phyloP scores from a whole-genome alignment of 1,140 invertebrate genomes.

The Theocolax elegans region DNA sequence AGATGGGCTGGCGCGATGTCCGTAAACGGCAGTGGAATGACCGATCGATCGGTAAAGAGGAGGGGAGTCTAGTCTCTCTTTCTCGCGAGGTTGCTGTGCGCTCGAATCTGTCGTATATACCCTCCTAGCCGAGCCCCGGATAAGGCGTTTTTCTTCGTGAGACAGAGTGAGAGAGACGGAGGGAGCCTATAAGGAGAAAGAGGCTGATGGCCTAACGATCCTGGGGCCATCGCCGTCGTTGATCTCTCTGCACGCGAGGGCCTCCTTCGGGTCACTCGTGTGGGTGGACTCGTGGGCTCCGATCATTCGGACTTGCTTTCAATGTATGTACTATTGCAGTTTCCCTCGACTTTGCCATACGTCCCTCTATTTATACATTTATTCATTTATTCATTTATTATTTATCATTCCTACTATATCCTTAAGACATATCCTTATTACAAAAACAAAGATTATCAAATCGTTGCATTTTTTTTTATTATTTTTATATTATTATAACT shows the following conservation, averaged over 20 bases:
- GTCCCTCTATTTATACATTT: too few relatives aligned
- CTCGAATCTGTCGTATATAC: background rate
- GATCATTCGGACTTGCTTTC: too few relatives aligned
- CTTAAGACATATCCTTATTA: too few relatives aligned
- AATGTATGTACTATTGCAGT: too few relatives aligned
- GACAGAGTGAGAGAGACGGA: background rate
- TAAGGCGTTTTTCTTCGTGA: conserved; percentile 27
- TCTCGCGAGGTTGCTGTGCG: too few relatives aligned
- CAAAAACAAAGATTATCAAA: too few relatives aligned
- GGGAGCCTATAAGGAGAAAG: conserved; percentile 10
- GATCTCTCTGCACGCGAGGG: background rate
- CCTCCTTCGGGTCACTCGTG: background rate
- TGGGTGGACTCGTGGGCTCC: too few relatives aligned
- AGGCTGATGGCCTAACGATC: conserved; percentile 2
- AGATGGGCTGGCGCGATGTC: conserved; percentile 40
- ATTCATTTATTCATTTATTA: too few relatives aligned
- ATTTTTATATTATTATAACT: too few relatives aligned
- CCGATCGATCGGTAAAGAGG: conserved; percentile 35
- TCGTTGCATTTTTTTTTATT: too few relatives aligned
- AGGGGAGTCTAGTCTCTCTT: background rate
- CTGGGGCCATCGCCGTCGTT: conserved; percentile 8
- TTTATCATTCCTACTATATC: too few relatives aligned
- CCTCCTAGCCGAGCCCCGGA: conserved; percentile 1
- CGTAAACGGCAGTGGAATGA: conserved; percentile 46
- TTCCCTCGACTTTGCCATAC: too few relatives aligned